A percentile compares a stretch with the other conserved stretches of the same genome.
These are phyloP conservation scores for Magallana ariakensis DNA, from an alignment of 1,140 invertebrate genomes.

Conservation along the genomic window DNA sequence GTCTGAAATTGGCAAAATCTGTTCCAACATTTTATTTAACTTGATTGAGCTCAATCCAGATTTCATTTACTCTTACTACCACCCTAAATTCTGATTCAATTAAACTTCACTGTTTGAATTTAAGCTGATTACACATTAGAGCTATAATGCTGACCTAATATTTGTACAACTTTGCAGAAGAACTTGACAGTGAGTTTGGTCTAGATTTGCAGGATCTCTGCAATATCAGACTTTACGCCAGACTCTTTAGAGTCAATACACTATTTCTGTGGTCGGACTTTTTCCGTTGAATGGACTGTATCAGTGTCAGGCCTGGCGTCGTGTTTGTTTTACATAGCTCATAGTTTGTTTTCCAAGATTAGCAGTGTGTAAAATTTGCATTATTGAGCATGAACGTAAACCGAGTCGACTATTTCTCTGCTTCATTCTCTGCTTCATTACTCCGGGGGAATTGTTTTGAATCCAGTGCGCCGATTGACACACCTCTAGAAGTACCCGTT, in stretches of 20 bases:
- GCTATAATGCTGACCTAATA: conserved; percentile 14
- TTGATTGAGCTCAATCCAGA: too few relatives aligned
- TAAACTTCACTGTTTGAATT: neutral
- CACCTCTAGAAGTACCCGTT: too few relatives aligned
- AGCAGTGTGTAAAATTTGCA: conserved; percentile 31
- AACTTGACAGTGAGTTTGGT: too few relatives aligned
- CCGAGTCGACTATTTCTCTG: neutral
- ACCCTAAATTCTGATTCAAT: neutral
- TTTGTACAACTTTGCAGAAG: neutral
- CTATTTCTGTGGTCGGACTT: too few relatives aligned
- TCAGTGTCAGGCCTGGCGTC: neutral
- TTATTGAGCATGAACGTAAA: neutral
- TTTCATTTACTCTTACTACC: too few relatives aligned
- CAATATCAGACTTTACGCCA: too few relatives aligned
- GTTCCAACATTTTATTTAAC: too few relatives aligned
- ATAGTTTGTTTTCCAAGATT: conserved; percentile 19
- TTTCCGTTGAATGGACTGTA: too few relatives aligned
- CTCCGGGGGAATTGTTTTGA: neutral
- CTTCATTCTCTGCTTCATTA: neutral
- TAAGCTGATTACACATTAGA: conserved; percentile 15
- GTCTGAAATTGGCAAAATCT: too few relatives aligned
- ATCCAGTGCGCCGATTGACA: too few relatives aligned
- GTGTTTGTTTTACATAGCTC: neutral
- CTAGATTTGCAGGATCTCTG: too few relatives aligned
- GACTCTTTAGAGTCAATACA: too few relatives aligned